A percentile compares a stretch with the other conserved stretches of the same genome.
These are phyloP conservation scores for Tetropium fuscum DNA, from an alignment of 2,888 invertebrate species.

Conservation along the genomic window DNA sequence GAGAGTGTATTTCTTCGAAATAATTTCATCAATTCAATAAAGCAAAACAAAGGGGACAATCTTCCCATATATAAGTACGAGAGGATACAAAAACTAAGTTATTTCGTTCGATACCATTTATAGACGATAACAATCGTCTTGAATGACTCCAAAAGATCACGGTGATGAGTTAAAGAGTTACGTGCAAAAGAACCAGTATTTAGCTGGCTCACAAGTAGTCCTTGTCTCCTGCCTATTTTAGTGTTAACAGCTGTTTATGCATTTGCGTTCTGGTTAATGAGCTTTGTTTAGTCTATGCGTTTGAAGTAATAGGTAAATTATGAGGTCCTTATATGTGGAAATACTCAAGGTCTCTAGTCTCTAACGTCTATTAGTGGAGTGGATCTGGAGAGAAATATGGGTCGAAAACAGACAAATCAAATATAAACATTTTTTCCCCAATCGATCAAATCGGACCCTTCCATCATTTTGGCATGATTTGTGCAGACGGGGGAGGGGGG, in stretches of 20 bases:
- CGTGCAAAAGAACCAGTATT: conserved; percentile 7
- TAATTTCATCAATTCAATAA: too few relatives aligned
- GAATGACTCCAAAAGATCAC: conserved; percentile 21
- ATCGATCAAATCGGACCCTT: too few relatives aligned
- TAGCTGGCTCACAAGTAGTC: conserved; percentile 1
- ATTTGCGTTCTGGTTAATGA: conserved; percentile 1
- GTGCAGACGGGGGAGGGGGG: too few relatives aligned
- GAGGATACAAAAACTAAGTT: not conserved
- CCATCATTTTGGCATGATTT: too few relatives aligned
- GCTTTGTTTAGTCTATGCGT: conserved; percentile 16
- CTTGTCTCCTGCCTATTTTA: conserved; percentile 22
- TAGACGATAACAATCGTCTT: conserved; percentile 15
- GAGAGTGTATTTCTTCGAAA: too few relatives aligned
- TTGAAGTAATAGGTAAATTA: too few relatives aligned
- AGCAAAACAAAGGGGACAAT: not conserved
- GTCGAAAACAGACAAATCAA: not conserved
- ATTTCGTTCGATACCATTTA: conserved; percentile 12
- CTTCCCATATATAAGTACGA: not conserved
- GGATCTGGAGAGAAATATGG: too few relatives aligned
- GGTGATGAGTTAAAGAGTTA: conserved; percentile 24
- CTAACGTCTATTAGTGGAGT: too few relatives aligned
- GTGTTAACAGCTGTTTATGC: conserved; percentile 6
- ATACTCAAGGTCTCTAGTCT: too few relatives aligned
- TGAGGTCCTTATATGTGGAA: not conserved
- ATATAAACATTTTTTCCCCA: too few relatives aligned